Evolutionary conservation across 2,113 vertebrate species (phyloP).

Genomic region (Gadus macrocephalus): DNA sequence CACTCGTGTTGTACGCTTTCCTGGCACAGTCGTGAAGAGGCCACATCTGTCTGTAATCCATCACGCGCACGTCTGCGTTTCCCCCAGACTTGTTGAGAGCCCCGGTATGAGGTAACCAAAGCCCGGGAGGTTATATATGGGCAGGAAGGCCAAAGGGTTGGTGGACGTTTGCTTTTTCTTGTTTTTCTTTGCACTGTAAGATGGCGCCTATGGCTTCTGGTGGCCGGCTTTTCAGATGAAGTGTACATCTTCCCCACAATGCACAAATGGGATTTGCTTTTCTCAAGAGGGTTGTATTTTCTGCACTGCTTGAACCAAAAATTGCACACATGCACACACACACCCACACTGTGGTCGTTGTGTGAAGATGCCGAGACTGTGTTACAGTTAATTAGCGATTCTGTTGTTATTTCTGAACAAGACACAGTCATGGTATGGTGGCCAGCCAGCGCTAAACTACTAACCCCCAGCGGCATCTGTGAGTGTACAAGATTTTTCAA

Average conservation of each 20-base stretch:
- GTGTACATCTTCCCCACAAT: too few species aligned
- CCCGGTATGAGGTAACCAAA: constrained; percentile 59
- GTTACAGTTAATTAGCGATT: constrained; percentile 42
- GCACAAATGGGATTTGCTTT: too few species aligned
- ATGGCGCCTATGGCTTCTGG: neutral
- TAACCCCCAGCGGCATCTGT: constrained; percentile 23
- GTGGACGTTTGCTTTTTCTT: neutral
- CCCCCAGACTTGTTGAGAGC: constrained; percentile 48
- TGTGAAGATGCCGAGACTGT: constrained; percentile 13
- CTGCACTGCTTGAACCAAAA: neutral
- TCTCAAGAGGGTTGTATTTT: too few species aligned
- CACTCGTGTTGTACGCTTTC: constrained; percentile 25
- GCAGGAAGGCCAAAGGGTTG: neutral
- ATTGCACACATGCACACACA: neutral
- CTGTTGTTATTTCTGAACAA: constrained; percentile 32
- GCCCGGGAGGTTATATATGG: constrained; percentile 30
- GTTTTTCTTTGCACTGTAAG: too few species aligned
- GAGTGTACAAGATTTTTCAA: too few species aligned
- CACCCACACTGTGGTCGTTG: constrained; percentile 2
- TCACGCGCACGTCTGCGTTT: constrained; percentile 50
- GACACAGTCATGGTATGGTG: neutral
- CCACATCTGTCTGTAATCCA: constrained; percentile 65
- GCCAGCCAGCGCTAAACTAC: constrained; percentile 6
- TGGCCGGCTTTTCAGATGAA: neutral
- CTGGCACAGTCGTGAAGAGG: constrained; percentile 6